A percentile compares a stretch with the other conserved stretches of the same genome.
Conservation (phyloP, 1,140 invertebrate species). For the Rhynchophorus ferrugineus region DNA sequence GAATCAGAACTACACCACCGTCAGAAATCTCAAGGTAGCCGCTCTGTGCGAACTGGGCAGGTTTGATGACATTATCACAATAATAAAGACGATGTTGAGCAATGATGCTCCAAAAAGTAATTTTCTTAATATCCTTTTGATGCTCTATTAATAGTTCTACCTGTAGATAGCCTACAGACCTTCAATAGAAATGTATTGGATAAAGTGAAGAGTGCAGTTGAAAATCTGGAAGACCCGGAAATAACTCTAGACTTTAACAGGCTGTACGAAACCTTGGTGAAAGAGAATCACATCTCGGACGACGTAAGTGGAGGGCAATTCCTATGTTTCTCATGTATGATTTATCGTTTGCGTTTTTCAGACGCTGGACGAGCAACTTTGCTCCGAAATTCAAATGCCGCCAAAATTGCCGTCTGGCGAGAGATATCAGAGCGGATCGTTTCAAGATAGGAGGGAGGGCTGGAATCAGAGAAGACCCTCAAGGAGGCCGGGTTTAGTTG, state of each 20-base stretch:
- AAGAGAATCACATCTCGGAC: constrained; percentile 39
- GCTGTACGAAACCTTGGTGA: constrained; percentile 41
- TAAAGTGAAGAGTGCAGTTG: constrained; percentile 38
- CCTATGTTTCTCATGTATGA: not conserved
- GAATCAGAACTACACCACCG: constrained; percentile 54
- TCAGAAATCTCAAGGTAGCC: constrained; percentile 53
- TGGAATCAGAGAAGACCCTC: not conserved
- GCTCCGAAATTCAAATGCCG: constrained; percentile 33
- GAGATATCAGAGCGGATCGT: not conserved
- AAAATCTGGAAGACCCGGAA: constrained; percentile 36
- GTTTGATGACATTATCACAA: constrained; percentile 55
- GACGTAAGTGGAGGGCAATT: constrained; percentile 36
- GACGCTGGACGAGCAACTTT: constrained; percentile 38
- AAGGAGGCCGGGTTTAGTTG: not conserved
- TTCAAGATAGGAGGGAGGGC: not conserved
- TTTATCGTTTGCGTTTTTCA: constrained; percentile 25
- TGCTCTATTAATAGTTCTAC: not conserved
- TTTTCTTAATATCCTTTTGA: not conserved
- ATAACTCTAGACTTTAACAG: constrained; percentile 41
- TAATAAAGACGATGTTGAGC: constrained; percentile 51
- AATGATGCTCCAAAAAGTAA: constrained; percentile 43
- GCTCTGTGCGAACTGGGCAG: constrained; percentile 54
- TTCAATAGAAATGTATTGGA: constrained; percentile 48
- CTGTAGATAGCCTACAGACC: constrained; percentile 22
- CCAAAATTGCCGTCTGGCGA: constrained; percentile 12